phyloP scores from a whole-genome alignment of 2,113 vertebrate genomes.

The Neopipo cinnamomea region DNA sequence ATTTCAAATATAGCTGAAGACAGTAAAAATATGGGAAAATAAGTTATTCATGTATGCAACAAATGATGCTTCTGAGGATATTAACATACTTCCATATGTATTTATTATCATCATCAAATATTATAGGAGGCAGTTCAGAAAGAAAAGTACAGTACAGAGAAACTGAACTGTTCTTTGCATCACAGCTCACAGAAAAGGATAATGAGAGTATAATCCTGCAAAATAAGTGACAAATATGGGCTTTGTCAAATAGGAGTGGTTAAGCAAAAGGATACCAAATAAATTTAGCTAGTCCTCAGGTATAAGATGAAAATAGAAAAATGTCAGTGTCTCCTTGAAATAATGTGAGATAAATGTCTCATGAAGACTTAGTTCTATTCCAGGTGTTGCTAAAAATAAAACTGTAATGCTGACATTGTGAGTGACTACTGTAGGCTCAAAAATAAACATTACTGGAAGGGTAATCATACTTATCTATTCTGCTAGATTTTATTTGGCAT shows the following conservation, averaged over 20 bases:
- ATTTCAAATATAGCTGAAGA: neutral
- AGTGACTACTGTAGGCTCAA: neutral
- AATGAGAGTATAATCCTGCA: rapidly evolving
- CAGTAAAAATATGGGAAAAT: neutral
- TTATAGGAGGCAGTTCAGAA: neutral
- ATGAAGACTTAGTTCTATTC: neutral
- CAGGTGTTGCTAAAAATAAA: neutral
- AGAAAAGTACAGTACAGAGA: neutral
- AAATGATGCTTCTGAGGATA: neutral
- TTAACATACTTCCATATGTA: neutral
- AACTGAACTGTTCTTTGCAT: neutral
- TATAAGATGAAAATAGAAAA: neutral
- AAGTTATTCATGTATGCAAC: neutral
- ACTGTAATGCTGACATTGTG: neutral
- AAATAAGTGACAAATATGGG: neutral
- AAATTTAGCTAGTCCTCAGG: neutral
- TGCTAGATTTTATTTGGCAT: neutral
- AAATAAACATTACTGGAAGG: neutral
- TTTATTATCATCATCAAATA: neutral
- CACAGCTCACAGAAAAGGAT: neutral
- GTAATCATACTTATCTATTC: neutral
- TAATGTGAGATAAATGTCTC: neutral
- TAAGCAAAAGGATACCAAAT: neutral
- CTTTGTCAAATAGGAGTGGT: neutral
- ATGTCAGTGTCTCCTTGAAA: neutral